These are phyloP conservation scores for Hydraecia micacea DNA, from an alignment of 2,888 invertebrate species.

Conservation along the genomic window DNA sequence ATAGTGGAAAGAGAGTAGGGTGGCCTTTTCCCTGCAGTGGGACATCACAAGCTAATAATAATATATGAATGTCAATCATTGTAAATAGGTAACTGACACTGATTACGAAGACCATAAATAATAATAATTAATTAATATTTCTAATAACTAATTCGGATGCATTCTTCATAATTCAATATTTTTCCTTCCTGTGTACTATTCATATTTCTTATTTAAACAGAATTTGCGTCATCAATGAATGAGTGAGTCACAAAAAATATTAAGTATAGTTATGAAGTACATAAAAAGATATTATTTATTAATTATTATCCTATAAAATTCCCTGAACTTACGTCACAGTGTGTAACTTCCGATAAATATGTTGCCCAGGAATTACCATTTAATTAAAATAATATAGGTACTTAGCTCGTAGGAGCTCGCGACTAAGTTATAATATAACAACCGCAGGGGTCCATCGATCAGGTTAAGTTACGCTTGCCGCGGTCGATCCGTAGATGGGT, in stretches of 20 bases:
- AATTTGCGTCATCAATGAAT: constrained; percentile 50
- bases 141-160: neutral
- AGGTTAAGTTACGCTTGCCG: neutral
- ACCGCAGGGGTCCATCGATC: neutral
- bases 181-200: constrained; percentile 30
- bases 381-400: constrained; percentile 8
- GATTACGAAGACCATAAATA: constrained; percentile 1
- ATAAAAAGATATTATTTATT: neutral
- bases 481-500: neutral
- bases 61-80: no score
- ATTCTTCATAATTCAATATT: constrained; percentile 3
- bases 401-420: neutral
- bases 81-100: neutral
- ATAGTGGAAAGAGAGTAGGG: no score
- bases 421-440: neutral
- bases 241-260: constrained; percentile 24
- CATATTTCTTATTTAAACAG: neutral
- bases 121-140: neutral
- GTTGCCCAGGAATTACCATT: neutral
- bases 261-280: neutral
- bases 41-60: no score
- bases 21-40: no score
- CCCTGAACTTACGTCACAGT: constrained; percentile 17
- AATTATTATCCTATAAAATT: constrained; percentile 15
- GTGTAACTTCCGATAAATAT: neutral